Base-by-base conservation (phyloP, 2,888 invertebrate species). In the Oxystoma pomonae region DNA sequence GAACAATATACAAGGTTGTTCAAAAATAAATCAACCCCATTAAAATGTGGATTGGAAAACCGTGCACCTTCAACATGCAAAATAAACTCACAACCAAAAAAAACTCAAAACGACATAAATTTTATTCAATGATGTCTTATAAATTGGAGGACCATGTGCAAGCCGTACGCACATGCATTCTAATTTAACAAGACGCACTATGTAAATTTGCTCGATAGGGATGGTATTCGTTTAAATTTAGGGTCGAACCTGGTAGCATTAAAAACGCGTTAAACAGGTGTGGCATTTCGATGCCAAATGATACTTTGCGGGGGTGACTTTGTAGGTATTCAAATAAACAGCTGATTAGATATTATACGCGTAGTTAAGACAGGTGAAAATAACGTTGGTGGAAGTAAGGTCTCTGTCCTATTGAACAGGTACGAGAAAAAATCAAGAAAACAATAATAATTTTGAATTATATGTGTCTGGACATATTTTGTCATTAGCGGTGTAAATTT, bases 291-390 rank as follows among this genome's bases (percentile, higher is more conserved):
- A 71, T 71, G 67, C 62, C 58, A 56, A 35, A 35, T 35, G 35
- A 35, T 35, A 35, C 12, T 35, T 35, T 62, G 71, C 68, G 72
- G 73, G 74, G 72, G 73, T 69, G 72, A 69, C 68, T 70, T 72
- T 71, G 68, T 70, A 71, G 59, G 70, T 71, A 73, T 73, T 73
- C 70, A 73, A 71, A 73, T 72, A 69, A 53, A 19, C 53, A 53
- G 53, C 53, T 53, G 53, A 53, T 53, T 19, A 16, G 53, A 53
- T 17, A 7, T 16, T 19, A 53, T 19, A 53, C 17, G 53, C n/a
- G 53, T 35, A 12, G 35, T 7, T 35, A 35, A 35, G 35, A 35
- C 35, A 35, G 35, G 35, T 35, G 35, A 7, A 12, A 35, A 35
- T 35, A 35, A 35, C 5, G 35, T 35, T 35, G 35, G 35, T 12